Base-by-base conservation (phyloP, 2,888 invertebrate genomes). In the Oscheius sp. region DNA sequence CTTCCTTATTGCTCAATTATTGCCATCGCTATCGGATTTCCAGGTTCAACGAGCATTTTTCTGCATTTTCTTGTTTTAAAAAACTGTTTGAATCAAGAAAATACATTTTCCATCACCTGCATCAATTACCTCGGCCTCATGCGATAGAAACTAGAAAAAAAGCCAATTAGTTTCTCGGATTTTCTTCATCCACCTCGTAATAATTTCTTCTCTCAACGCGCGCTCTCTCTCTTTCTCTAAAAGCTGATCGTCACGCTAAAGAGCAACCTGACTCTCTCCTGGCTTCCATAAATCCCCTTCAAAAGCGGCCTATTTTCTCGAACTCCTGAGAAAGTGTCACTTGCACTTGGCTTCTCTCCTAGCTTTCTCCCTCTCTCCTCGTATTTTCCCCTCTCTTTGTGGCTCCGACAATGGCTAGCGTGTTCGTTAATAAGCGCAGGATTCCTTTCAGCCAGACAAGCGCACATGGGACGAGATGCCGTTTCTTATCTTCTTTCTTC, bases 401-500 rank as follows among this genome's bases (percentile, higher is more conserved):
- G 8, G 37, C 37, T 37, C 37, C 37, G 8, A 20, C 48, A 48
- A 25, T 48, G 48, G 12, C 5, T 20, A 12, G 48, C 27, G 48
- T 48, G 48, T 48, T 25, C 27, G 0, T 12, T 48, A 48, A 48
- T 48, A 23, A 42, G 42, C 42, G 42, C 4, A 20, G n/a, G 20
- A 15, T 48, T 25, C 12, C 27, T 48, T 48, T 48, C 20, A 48
- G 48, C 5, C 20, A 23, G 6, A 48, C 20, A 6, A 42, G 23
- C 48, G 27, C 34, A 31, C 6, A 55, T 33, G 55, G 55, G 55
- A 37, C 17, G 10, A 33, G 34, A 55, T 55, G 53, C n/a, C 53
- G 55, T 17, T 3, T 53, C 53, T 55, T 20, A 23, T 6, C 20
- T 25, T 6, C 25, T 23, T 23, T 33, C 55, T n/a, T 55, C 27